phyloP scores from a whole-genome alignment of 1,140 invertebrate species.

The Pinna nobilis region DNA sequence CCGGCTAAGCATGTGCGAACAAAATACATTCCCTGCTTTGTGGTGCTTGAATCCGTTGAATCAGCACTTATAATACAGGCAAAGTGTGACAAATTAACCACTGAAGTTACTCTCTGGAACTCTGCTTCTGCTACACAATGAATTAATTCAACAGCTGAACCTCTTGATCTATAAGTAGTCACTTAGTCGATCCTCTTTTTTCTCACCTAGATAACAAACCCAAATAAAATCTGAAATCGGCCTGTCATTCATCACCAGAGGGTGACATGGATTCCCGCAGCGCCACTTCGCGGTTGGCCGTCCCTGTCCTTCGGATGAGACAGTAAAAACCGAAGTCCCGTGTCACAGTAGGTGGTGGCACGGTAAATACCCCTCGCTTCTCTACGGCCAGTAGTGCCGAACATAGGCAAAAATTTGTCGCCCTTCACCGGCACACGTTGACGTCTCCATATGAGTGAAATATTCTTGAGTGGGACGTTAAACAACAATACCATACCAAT shows the following conservation, averaged over 20 bases:
- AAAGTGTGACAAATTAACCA: conserved; percentile 6
- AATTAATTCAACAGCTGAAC: conserved; percentile 17
- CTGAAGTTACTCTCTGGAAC: conserved; percentile 12
- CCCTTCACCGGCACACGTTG: neutral
- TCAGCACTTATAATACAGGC: conserved; percentile 15
- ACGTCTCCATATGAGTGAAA: neutral
- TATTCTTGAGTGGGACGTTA: neutral
- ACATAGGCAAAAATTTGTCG: neutral
- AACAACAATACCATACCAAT: too few species aligned
- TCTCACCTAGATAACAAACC: conserved; percentile 18
- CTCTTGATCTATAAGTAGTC: conserved; percentile 8
- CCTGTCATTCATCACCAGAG: neutral
- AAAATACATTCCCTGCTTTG: conserved; percentile 13
- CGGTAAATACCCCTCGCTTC: neutral
- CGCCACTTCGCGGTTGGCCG: too few species aligned
- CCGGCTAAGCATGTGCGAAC: neutral
- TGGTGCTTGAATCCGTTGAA: neutral
- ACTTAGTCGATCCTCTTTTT: conserved; percentile 16
- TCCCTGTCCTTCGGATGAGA: too few species aligned
- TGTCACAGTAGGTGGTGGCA: too few species aligned
- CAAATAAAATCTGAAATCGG: conserved; percentile 5
- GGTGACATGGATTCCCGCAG: conserved; percentile 5
- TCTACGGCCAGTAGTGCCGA: neutral
- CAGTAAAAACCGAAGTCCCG: too few species aligned
- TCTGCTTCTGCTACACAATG: conserved; percentile 19